phyloP scores from a whole-genome alignment of 2,113 vertebrate genomes.

The Rhabdomys dilectus region DNA sequence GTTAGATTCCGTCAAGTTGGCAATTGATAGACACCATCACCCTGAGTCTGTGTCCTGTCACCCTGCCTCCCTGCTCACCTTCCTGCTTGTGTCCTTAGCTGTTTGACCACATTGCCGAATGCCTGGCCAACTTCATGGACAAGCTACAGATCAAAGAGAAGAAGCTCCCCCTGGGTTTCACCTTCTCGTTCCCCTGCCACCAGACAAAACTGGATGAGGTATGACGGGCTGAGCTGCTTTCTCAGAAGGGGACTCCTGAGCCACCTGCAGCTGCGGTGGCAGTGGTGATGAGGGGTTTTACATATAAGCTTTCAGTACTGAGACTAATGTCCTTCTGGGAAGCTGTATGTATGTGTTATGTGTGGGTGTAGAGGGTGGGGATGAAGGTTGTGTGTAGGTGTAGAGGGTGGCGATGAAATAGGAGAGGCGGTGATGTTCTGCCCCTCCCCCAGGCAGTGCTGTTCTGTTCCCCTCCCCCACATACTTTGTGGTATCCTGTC shows the following conservation, averaged over 20 bases:
- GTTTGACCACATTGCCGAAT: conserved; percentile 97
- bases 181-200: conserved; percentile 97
- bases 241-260: not conserved
- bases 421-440: not conserved
- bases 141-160: conserved; percentile 95
- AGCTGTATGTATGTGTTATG: not conserved
- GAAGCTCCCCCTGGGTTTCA: conserved; percentile 97
- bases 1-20: not conserved
- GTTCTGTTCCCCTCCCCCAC: not conserved
- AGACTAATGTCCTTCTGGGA: not conserved
- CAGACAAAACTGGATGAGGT: conserved; percentile 98
- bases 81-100: conserved; percentile 86
- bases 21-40: not conserved
- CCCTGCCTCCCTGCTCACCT: not conserved
- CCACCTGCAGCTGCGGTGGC: not conserved
- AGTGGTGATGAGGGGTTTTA: not conserved
- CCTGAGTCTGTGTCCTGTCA: not conserved
- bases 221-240: conserved; percentile 62
- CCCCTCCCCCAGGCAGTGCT: not conserved
- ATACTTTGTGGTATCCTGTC: not conserved
- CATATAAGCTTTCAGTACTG: not conserved
- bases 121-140: conserved; percentile 95
- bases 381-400: no score
- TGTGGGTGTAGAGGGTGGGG: no score
- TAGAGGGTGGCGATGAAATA: not conserved